Evolutionary conservation across 2,113 vertebrate species (phyloP), one percentile per base, ranked within the genome.

Genomic region (Actenoides lindsayi): DNA sequence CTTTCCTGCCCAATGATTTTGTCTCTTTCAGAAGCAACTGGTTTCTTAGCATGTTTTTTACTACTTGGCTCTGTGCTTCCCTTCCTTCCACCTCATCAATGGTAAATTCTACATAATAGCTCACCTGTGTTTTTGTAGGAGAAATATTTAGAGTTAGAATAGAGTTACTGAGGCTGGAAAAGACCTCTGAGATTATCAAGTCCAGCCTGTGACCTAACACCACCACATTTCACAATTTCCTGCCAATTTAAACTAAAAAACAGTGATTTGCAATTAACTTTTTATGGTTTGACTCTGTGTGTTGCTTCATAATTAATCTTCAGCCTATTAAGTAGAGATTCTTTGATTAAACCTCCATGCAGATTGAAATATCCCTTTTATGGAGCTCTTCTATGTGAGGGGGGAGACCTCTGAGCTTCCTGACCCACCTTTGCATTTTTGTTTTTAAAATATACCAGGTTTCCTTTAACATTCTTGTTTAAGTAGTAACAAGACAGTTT

Each of bases 241-340:
- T 94, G 85, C 76, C 54, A 56, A 71, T 86, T 94, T 86, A 94
- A 96, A 95, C 56, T 91, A 94, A 85, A 96, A 96, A 94, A 93
- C 39, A 62, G 92, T 89, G 79, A 96, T 92, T 96, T 96, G 74
- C 85, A 95, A 88, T 96, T 96, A 96, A 86, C 48, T 81, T 97
- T 87, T 96, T 89, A 84, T 89, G 82, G 56, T 77, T 54, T 96
- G 23, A 70, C 44, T 68, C 57, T 76, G 79, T 87, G 51, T 95
- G 94, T 93, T 94, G 82, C 87, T 91, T 87, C 51, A 56, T 93
- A 96, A 78, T 70, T 92, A 41, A 90, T 95, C 83, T 92, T 51
- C 21, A 88, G 64, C 65, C 90, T 91, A 6, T 94, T 85, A 93
- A 91, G 63, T 53, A 77, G 91, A 74, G 48, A 80, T 86, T 69